Evolutionary conservation across 2,888 invertebrate species (phyloP), one percentile per base, ranked within the genome.

Genomic region (Syrista parreyssii): DNA sequence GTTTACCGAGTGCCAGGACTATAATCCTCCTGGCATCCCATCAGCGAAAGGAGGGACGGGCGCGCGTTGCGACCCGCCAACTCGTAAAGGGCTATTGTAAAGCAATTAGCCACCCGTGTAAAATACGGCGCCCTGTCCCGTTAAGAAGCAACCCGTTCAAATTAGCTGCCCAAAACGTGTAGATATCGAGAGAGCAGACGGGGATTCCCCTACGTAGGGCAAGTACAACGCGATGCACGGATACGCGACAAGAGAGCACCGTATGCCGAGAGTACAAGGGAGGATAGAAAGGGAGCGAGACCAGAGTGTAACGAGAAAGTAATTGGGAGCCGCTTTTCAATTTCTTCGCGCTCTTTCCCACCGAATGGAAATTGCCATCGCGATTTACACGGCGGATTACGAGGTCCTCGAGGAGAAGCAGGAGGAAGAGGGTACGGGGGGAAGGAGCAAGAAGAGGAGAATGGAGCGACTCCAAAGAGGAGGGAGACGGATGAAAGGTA

Each of bases 401-500:
- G 23, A 35, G 75, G 68, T 36, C 36, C 36, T 36, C 36, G 15
- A 36, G 36, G 36, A 36, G 4, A 4, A 15, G 36, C 36, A 75
- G 69, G 73, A 69, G 75, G 75, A 78, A 75, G 73, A 33, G 71
- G 74, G 72, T 35, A 73, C 68, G 68, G 55, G 30, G 9, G 35
- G 33, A 12, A 68, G 23, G 74, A 33, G 36, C 32, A 72, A 34
- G 40, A 71, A 55, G 34, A 72, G 31, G 36, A 35, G 69, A 68
- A 76, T 74, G 76, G 71, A 68, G 78, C 77, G 36, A 72, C n/a
- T 35, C 68, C 15, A 15, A 74, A 36, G 75, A 15, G 40, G 75
- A 75, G 74, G 75, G 77, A 77, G 74, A 76, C 36, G 76, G 72
- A 77, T 15, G 36, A 77, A 74, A 73, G 30, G 36, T 74, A 36